These are phyloP conservation scores for Sesamia nonagrioides DNA, from an alignment of 1,140 invertebrate genomes.

Conservation along the genomic window DNA sequence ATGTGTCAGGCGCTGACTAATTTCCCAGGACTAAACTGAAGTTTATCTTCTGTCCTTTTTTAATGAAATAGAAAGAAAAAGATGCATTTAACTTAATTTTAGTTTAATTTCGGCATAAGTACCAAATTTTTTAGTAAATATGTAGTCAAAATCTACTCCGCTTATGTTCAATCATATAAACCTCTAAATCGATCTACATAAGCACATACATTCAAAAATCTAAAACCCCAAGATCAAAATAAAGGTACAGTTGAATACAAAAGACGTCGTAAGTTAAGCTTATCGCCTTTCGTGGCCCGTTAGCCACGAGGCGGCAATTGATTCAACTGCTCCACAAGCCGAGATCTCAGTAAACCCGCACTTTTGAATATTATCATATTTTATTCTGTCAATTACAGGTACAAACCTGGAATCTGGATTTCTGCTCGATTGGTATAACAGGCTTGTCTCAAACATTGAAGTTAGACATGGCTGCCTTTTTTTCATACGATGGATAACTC, in stretches of 20 bases:
- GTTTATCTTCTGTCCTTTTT: too few relatives aligned
- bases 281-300: constrained; percentile 78
- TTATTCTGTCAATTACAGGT: constrained; percentile 55
- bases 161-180: not conserved
- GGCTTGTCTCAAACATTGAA: too few relatives aligned
- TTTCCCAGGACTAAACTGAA: too few relatives aligned
- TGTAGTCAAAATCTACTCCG: too few relatives aligned
- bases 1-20: too few relatives aligned
- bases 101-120: too few relatives aligned
- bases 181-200: not conserved
- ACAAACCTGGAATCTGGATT: constrained; percentile 1
- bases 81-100: too few relatives aligned
- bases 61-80: too few relatives aligned
- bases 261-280: constrained; percentile 81
- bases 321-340: constrained; percentile 76
- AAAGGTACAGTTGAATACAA: constrained; percentile 73
- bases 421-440: too few relatives aligned
- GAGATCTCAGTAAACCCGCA: constrained; percentile 66
- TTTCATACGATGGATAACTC: too few relatives aligned
- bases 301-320: constrained; percentile 79
- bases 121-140: too few relatives aligned
- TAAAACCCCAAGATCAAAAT: constrained; percentile 63
- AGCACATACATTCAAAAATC: constrained; percentile 17
- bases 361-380: constrained; percentile 69
- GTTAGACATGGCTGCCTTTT: too few relatives aligned